A percentile compares a stretch with the other conserved stretches of the same genome.
These are phyloP conservation scores for Nemotelus nigrinus DNA, from an alignment of 2,888 invertebrate species.

Conservation along the genomic window DNA sequence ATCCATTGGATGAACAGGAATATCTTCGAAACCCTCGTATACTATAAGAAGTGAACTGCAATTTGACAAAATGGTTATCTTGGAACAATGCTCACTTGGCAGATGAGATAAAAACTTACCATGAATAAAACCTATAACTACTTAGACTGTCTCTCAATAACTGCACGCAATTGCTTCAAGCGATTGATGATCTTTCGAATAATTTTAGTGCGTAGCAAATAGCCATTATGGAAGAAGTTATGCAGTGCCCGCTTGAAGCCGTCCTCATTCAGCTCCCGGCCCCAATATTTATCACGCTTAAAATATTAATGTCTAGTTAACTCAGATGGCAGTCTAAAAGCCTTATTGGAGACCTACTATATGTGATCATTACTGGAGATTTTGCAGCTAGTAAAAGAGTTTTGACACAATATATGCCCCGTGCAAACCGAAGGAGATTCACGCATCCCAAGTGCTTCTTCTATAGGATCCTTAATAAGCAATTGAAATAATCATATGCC, in stretches of 20 bases:
- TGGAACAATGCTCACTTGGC: neutral
- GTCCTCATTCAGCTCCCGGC: conserved; percentile 80
- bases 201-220: conserved; percentile 72
- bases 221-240: conserved; percentile 85
- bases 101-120: conserved; percentile 68
- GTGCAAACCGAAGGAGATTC: too few relatives aligned
- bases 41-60: conserved; percentile 85
- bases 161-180: conserved; percentile 77
- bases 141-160: conserved; percentile 86
- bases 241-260: conserved; percentile 85
- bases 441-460: too few relatives aligned
- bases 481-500: too few relatives aligned
- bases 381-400: too few relatives aligned
- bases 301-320: too few relatives aligned
- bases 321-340: too few relatives aligned
- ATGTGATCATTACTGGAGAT: too few relatives aligned
- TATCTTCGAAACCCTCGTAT: conserved; percentile 79
- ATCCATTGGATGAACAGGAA: conserved; percentile 61
- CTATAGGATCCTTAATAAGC: too few relatives aligned
- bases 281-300: conserved; percentile 92
- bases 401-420: too few relatives aligned
- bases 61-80: conserved; percentile 53
- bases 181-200: conserved; percentile 79
- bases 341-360: too few relatives aligned
- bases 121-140: conserved; percentile 91